Evolutionary conservation across 2,113 vertebrate genomes (phyloP).

Genomic region (Myrmecobius fasciatus): DNA sequence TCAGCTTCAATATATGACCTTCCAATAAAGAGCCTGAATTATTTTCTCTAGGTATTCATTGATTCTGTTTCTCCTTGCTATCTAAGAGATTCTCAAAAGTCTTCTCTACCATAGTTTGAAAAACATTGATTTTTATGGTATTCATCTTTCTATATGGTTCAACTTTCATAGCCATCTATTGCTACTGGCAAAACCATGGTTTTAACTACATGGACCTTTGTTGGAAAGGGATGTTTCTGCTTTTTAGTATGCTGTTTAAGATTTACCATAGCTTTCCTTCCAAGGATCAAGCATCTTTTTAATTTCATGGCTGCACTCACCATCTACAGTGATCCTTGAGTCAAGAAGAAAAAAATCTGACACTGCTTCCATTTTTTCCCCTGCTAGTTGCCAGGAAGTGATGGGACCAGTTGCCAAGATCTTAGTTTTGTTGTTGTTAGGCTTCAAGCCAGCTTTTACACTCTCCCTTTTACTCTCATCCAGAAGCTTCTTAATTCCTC

Average conservation of each 20-base stretch:
- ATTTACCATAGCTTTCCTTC: neutral
- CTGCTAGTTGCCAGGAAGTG: neutral
- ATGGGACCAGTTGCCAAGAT: neutral
- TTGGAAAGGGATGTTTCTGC: neutral
- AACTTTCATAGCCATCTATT: neutral
- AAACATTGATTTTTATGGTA: neutral
- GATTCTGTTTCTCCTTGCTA: too few species aligned
- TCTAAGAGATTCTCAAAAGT: neutral
- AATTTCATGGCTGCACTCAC: too few species aligned
- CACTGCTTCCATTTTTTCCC: too few species aligned
- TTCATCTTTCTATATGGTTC: neutral
- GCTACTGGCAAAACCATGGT: neutral
- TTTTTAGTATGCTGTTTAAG: neutral
- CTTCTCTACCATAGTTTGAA: neutral
- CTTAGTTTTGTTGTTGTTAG: neutral
- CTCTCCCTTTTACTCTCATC: neutral
- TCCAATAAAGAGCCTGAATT: neutral
- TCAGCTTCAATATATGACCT: neutral
- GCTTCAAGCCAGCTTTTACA: neutral
- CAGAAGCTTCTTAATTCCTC: neutral
- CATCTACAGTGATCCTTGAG: neutral
- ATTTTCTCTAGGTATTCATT: neutral
- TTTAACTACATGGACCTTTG: neutral
- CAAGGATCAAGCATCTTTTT: neutral
- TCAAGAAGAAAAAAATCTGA: neutral